A percentile compares a stretch with the other conserved stretches of the same genome.
Conservation (phyloP, 2,113 vertebrate species). For the Motacilla tschutschensis region DNA sequence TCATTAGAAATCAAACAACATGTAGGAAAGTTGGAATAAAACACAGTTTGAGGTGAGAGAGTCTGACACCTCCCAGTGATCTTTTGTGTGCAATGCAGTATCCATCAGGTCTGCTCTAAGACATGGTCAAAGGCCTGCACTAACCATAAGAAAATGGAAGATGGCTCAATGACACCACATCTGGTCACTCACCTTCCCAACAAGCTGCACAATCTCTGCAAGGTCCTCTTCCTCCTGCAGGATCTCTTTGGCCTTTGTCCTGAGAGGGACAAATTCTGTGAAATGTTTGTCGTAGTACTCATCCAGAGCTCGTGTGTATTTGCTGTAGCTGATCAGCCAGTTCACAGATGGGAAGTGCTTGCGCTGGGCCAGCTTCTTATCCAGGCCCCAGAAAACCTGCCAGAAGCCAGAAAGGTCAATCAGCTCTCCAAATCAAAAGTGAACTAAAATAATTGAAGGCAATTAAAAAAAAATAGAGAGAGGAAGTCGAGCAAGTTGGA, state of each 20-base stretch:
- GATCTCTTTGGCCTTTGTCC: conserved; percentile 96
- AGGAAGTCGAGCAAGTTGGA: background rate
- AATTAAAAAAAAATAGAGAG: background rate
- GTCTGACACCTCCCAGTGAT: background rate
- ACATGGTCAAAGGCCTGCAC: background rate
- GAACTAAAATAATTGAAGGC: background rate
- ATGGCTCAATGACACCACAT: background rate
- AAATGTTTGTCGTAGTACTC: conserved; percentile 98
- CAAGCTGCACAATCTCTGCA: conserved; percentile 96
- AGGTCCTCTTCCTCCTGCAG: conserved; percentile 96
- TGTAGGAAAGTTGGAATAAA: background rate
- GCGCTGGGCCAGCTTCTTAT: conserved; percentile 96
- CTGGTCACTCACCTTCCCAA: conserved; percentile 85
- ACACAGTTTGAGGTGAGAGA: background rate
- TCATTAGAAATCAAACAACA: background rate
- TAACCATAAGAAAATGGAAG: background rate
- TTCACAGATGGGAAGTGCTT: conserved; percentile 98
- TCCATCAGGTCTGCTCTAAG: background rate
- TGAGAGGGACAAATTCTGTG: conserved; percentile 91
- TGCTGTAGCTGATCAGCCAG: conserved; percentile 98
- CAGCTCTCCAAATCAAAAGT: background rate
- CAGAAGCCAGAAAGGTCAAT: conserved; percentile 2
- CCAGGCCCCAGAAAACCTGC: conserved; percentile 97
- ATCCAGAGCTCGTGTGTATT: conserved; percentile 91
- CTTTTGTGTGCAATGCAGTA: background rate